Evolutionary conservation across 2,113 vertebrate species (phyloP), one percentile per base, ranked within the genome.

Genomic region (Apodemus sylvaticus): DNA sequence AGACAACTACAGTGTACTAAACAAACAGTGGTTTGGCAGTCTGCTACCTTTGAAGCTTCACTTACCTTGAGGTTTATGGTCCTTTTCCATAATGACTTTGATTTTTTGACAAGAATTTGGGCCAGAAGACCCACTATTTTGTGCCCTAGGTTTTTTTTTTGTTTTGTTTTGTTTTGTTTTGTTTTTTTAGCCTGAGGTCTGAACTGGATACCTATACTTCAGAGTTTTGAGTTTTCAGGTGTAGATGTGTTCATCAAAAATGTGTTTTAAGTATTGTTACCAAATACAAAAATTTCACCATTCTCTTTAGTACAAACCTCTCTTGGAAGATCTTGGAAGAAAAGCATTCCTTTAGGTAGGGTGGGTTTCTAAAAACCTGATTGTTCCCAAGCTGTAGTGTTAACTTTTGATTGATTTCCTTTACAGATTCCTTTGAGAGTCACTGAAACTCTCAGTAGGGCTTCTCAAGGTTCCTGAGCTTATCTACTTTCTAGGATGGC

Each of bases 1-100:
- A 48, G 3, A 48, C 45, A 48, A 7, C 45, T 48, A 48, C 7
- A 48, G 45, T 48, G 45, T 48, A 48, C n/a, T n/a, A n/a, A n/a
- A n/a, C n/a, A n/a, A n/a, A n/a, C n/a, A n/a, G 91, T 95, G 88
- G 36, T 71, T 92, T 95, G 93, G 77, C 60, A 82, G 91, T 96
- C 92, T 55, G 31, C 77, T 97, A 55, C 6, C 55, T n/a, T 94
- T 91, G 77, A 66, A 16, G 20, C 13, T 82, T 92, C 51, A 64
- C 53, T 81, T 42, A 86, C 31, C 78, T 96, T 91, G 39, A 58
- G 16, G 8, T 26, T 55, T 78, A 60, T 42, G 31, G 74, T 31
- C 24, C 9, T 86, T 91, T 93, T 79, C 58, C 48, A 70, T 31
- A 31, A 11, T 71, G 81, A 17, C 86, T 92, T 96, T 86, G 39